These are phyloP conservation scores for Pyrocoelia pectoralis DNA, from an alignment of 2,888 invertebrate genomes.

Conservation along the genomic window DNA sequence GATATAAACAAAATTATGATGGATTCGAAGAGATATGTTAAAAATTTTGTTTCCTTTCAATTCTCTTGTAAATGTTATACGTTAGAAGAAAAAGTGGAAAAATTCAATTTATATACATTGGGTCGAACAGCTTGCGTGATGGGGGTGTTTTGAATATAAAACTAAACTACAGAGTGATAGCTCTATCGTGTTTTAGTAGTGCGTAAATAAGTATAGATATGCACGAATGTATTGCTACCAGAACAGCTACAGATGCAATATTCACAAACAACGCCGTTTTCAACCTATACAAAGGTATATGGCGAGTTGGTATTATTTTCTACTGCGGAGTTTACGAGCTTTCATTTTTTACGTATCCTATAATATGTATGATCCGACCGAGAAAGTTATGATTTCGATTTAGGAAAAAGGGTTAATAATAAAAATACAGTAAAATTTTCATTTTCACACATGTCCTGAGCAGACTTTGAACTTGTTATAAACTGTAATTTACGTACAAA, in stretches of 20 bases:
- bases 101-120: conserved; percentile 22
- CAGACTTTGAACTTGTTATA: conserved; percentile 5
- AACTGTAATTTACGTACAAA: conserved; percentile 4
- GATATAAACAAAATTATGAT: not conserved
- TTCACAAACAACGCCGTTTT: not conserved
- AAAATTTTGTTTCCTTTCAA: not conserved
- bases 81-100: not conserved
- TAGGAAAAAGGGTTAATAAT: not conserved
- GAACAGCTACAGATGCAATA: not conserved
- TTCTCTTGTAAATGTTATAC: not conserved
- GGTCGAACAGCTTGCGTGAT: conserved; percentile 14
- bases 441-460: conserved; percentile 7
- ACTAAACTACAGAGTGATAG: conserved; percentile 18
- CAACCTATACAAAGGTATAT: not conserved
- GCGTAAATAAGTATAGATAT: conserved; percentile 19
- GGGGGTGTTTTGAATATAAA: conserved; percentile 20
- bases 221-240: conserved; percentile 12
- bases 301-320: not conserved
- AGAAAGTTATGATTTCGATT: not conserved
- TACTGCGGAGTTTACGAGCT: not conserved
- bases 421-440: not conserved
- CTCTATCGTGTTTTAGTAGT: conserved; percentile 18
- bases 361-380: not conserved
- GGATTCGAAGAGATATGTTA: not conserved
- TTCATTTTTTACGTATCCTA: not conserved